phyloP scores from a whole-genome alignment of 2,888 invertebrate species.

The Kuschelorhynchus macadamiae region DNA sequence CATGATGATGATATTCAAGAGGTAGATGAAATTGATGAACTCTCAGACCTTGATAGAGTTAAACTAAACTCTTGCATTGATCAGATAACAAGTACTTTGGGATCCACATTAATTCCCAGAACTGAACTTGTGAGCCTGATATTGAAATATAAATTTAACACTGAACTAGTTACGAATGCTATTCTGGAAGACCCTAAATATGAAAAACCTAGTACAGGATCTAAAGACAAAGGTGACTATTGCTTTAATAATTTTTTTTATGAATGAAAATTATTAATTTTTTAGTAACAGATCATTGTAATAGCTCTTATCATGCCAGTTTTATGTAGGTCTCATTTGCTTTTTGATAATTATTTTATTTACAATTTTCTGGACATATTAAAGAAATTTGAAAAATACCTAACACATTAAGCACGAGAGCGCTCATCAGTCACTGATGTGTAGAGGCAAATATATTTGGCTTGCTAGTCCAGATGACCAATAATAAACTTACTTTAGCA shows the following conservation, averaged over 20 bases:
- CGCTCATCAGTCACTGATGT: no score
- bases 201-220: slow-evolving; percentile 45
- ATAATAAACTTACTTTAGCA: no score
- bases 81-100: slow-evolving; percentile 84
- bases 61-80: slow-evolving; percentile 88
- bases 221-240: slow-evolving; percentile 66
- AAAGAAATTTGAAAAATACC: no score
- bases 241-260: not conserved
- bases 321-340: no score
- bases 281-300: no score
- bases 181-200: slow-evolving; percentile 67
- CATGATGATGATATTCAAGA: slow-evolving; percentile 79
- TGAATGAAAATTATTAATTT: not conserved
- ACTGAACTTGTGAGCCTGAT: slow-evolving; percentile 80
- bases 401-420: no score
- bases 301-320: no score
- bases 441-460: no score
- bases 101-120: slow-evolving; percentile 79
- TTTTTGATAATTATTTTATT: no score
- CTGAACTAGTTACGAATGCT: slow-evolving; percentile 80
- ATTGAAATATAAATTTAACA: slow-evolving; percentile 80
- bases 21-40: slow-evolving; percentile 46
- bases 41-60: slow-evolving; percentile 63
- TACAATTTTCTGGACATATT: no score
- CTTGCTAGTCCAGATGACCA: no score